Evolutionary conservation across 2,888 invertebrate species (phyloP), one percentile per base, ranked within the genome.

Genomic region (Lutraria lutraria): DNA sequence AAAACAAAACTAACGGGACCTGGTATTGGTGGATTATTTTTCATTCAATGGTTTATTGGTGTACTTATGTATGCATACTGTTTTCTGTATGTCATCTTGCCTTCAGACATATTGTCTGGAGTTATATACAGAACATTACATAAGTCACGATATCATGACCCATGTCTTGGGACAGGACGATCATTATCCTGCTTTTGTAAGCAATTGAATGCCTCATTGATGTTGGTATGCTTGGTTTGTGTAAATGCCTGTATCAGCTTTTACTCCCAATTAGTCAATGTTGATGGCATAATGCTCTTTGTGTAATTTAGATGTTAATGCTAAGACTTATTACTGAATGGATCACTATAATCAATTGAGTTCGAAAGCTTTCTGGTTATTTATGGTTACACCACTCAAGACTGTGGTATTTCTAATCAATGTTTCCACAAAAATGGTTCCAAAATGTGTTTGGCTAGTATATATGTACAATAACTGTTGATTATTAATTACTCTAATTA

Each of bases 291-390:
- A 68, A 68, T 68, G 63, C 12, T 68, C 63, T 68, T n/a, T 13
- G 63, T 68, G 25, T 25, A 68, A 68, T 68, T 68, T 68, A 68
- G 63, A 25, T 12, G 63, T 68, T 25, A 68, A 68, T 68, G 63
- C 25, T 21, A 12, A 68, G 25, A 68, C 63, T 68, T n/a, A 25
- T 43, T 4, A 8, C n/a, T n/a, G 43, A 43, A 4, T 4, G 43
- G 43, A 13, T n/a, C 25, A 10, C n/a, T 68, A 25, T 25, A 68
- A 68, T 68, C 25, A 68, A 68, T 68, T 25, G 12, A n/a, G 25
- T 68, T 68, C 25, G 25, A 68, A 68, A n/a, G 63, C 63, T 25
- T 25, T 25, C n/a, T 25, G 63, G 63, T 68, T n/a, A n/a, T 68
- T 68, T 68, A 68, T 68, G 63, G 63, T n/a, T 25, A 25, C 25